Evolutionary conservation across 2,113 vertebrate genomes (phyloP), one percentile per base, ranked within the genome.

Genomic region (Astatoreochromis straeleni): DNA sequence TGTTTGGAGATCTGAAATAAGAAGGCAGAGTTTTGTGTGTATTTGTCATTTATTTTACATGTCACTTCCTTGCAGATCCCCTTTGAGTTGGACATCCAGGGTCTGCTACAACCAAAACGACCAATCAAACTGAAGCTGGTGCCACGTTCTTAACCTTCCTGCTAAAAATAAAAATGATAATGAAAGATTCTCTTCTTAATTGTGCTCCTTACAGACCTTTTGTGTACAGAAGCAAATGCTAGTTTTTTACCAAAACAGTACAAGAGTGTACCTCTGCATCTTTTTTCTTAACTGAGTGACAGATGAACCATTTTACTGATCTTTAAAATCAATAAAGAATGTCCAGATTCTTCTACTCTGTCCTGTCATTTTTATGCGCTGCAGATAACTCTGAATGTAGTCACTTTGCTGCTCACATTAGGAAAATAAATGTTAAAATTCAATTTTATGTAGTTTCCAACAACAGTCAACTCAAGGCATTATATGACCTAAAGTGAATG

Each of bases 81-180:
- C 0, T 7, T 97, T 24, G 94, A 97, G 75, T 2, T 98, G 94
- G 96, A 95, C 63, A 26, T 24, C 0, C 85, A 90, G 54, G 92
- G 88, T 54, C 85, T 97, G 26, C 7, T 97, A 24, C 58, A 84
- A 3, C 96, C 96, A 1, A 97, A 96, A 93, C 80, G 96, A 81
- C 97, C 97, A 24, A 95, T 97, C 55, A 58, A 94, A 31, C 94
- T 98, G 79, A 97, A 97, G 93, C 89, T 97, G 86, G 93, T 93
- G 40, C 92, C 94, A 33, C 96, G 97, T 73, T 85, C 54, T 55
- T 60, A 49, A 4, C 2, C 4, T 1, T 80, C 63, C 12, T 55
- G 33, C 79, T 6, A 83, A 7, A 9, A 83, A 7, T 0, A 0
- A 31, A 31, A 60, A 31, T 17, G 57, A 60, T 5, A 9, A 54